Conservation (phyloP, 1,140 invertebrate genomes). For the Tribolium madens region DNA sequence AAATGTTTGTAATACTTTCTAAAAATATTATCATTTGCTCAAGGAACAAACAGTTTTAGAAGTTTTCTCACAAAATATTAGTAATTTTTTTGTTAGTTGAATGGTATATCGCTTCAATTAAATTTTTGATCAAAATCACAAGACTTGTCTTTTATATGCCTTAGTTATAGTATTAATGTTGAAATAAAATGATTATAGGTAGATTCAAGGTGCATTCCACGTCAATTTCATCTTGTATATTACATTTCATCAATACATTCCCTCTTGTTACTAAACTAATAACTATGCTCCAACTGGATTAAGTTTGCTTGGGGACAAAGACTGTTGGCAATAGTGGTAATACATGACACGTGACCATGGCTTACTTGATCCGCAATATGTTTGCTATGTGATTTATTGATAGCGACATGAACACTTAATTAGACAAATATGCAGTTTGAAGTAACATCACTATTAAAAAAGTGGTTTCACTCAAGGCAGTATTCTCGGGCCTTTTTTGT, state of each 20-base stretch:
- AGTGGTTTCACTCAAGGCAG: no score
- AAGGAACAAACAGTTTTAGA: no score
- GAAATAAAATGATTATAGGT: no score
- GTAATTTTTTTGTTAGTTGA: no score
- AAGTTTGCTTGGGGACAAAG: slow-evolving; percentile 47
- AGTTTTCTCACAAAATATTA: no score
- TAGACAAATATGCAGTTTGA: slow-evolving; percentile 35
- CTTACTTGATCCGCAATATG: slow-evolving; percentile 58
- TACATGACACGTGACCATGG: slow-evolving; percentile 58
- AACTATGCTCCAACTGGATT: slow-evolving; percentile 55
- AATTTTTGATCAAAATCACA: no score
- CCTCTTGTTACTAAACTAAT: slow-evolving; percentile 46
- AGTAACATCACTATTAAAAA: neutral
- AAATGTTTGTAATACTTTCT: neutral
- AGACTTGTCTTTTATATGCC: no score
- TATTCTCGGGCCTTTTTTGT: no score
- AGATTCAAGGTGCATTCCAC: slow-evolving; percentile 23
- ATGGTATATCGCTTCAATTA: no score
- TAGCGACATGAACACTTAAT: slow-evolving; percentile 60
- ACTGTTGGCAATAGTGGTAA: slow-evolving; percentile 57
- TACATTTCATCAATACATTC: neutral
- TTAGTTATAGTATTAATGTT: no score
- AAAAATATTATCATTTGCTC: neutral
- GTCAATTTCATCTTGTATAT: neutral
- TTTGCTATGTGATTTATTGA: slow-evolving; percentile 58